Base-by-base conservation (phyloP, 2,888 invertebrate species). In the Oeneis ivallda region DNA sequence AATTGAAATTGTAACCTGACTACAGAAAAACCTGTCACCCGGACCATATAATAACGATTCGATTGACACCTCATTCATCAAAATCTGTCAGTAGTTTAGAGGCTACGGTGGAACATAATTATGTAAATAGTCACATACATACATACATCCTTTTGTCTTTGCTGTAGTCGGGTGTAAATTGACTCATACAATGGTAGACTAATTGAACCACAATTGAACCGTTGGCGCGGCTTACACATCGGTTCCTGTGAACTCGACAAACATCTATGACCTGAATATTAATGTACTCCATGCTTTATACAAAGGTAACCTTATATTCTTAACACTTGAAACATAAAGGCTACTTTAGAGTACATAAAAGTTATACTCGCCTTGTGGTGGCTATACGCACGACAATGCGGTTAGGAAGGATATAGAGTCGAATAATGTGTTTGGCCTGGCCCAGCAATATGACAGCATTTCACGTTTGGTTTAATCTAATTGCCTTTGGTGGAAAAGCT, bases 121-220 rank as follows among this genome's bases (percentile, higher is more conserved):
- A n/a, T 5, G 3, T 26, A 26, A 26, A 26, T 26, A 26, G 3
- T 5, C 2, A 26, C 5, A 26, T 26, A 26, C 26, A 26, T 26
- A 26, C 26, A 26, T 4, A 26, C 26, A 26, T 26, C 26, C 2
- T n/a, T n/a, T n/a, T 26, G 5, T 5, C 26, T 26, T 26, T 26
- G 26, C 26, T n/a, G 26, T 26, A 26, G 26, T 26, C 26, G 26
- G 26, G 26, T n/a, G n/a, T 26, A 53, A 53, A 43, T 50, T 57
- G 64, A 64, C 19, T 53, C 71, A 74, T 73, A 77, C 78, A 79
- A 71, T 80, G 79, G 79, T 65, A 67, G 63, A 76, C 77, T 79
- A 79, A 81, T 80, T 76, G 79, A 79, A 79, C 79, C 79, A 76
- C 79, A 79, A 81, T 80, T 76, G 79, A 79, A 79, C 79, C 79